phyloP scores from a whole-genome alignment of 2,113 vertebrate species.

The Equus quagga region DNA sequence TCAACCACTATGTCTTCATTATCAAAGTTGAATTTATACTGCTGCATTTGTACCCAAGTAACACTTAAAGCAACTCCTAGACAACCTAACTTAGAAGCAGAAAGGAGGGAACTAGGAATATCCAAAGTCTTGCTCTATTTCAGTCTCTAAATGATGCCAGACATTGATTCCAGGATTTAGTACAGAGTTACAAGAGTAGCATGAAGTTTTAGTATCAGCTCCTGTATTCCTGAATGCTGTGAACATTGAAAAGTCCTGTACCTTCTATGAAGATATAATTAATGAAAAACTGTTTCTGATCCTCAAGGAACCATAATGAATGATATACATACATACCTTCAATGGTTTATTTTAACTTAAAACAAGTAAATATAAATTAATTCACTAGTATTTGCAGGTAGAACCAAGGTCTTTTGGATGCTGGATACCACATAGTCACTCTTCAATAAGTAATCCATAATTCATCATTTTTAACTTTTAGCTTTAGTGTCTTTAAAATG shows the following conservation, averaged over 20 bases:
- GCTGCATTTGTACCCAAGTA: not conserved
- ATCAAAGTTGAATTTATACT: not conserved
- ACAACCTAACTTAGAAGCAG: not conserved
- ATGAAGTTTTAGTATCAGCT: not conserved
- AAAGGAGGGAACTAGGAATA: not conserved
- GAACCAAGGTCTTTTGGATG: not conserved
- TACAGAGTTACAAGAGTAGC: not conserved
- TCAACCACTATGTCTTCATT: not conserved
- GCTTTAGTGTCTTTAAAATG: not conserved
- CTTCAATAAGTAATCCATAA: not conserved
- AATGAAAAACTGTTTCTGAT: not conserved
- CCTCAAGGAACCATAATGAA: not conserved
- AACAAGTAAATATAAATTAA: not conserved
- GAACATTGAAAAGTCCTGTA: not conserved
- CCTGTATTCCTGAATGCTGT: not conserved
- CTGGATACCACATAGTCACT: not conserved
- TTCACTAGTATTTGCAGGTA: not conserved
- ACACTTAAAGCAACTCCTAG: not conserved
- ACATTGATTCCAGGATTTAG: not conserved
- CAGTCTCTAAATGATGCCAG: not conserved
- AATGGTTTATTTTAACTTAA: not conserved
- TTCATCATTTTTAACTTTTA: not conserved
- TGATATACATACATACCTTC: not conserved
- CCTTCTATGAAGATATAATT: constrained; percentile 18
- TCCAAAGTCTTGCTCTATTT: not conserved